Evolutionary conservation across 2,888 invertebrate genomes (phyloP).

Genomic region (Drosophila barbarae): DNA sequence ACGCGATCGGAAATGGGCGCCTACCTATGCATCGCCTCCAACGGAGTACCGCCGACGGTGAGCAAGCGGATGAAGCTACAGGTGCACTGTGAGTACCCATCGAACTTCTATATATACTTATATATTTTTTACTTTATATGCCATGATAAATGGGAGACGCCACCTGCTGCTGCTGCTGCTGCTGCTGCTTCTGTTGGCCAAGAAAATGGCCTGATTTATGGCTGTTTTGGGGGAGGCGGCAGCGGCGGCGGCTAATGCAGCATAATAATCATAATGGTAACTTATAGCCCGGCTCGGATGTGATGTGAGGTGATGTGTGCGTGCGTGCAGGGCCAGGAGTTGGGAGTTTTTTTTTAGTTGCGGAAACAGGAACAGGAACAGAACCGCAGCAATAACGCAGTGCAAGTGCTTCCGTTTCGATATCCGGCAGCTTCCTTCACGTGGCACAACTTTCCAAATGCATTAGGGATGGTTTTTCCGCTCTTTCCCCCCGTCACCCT

Average conservation of each 20-base stretch:
- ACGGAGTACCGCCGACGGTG: slow-evolving; percentile 92
- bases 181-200: slow-evolving; percentile 19
- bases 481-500: neutral
- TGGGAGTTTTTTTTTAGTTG: neutral
- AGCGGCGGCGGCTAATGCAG: slow-evolving; percentile 26
- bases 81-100: slow-evolving; percentile 90
- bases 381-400: slow-evolving; percentile 61
- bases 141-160: slow-evolving; percentile 32
- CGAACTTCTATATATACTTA: neutral
- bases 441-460: slow-evolving; percentile 65
- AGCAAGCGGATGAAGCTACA: slow-evolving; percentile 95
- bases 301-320: slow-evolving; percentile 22
- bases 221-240: slow-evolving; percentile 4
- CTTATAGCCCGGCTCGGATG: slow-evolving; percentile 32
- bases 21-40: slow-evolving; percentile 92
- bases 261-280: slow-evolving; percentile 44
- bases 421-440: slow-evolving; percentile 61
- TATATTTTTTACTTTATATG: neutral
- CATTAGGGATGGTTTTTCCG: slow-evolving; percentile 51
- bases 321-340: slow-evolving; percentile 21
- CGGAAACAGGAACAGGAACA: slow-evolving; percentile 20
- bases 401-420: slow-evolving; percentile 72
- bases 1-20: slow-evolving; percentile 94
- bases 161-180: slow-evolving; percentile 33
- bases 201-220: slow-evolving; percentile 39